These are phyloP conservation scores for Oceanites oceanicus DNA, from an alignment of 2,113 vertebrate genomes.

Conservation along the genomic window DNA sequence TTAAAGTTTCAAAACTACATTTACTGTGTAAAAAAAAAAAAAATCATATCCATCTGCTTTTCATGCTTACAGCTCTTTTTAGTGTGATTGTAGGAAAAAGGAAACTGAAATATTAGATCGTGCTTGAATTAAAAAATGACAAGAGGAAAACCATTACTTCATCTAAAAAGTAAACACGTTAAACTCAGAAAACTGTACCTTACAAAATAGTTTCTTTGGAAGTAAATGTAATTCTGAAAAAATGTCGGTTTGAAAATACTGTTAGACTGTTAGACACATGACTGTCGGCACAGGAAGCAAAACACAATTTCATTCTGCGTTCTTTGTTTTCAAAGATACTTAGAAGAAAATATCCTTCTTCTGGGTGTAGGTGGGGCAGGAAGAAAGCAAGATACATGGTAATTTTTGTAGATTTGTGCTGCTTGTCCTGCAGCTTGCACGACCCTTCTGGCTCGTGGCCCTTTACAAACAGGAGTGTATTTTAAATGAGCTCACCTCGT, in stretches of 20 bases:
- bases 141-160: neutral
- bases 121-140: neutral
- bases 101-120: neutral
- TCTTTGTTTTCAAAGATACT: neutral
- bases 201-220: neutral
- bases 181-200: neutral
- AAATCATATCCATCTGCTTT: neutral
- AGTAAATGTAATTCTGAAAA: neutral
- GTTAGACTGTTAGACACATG: neutral
- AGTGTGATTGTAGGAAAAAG: neutral
- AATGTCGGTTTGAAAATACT: neutral
- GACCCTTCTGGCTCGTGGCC: fast-evolving
- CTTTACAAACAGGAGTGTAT: neutral
- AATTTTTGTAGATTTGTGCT: neutral
- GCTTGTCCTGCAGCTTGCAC: neutral
- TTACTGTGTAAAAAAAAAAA: neutral
- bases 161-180: neutral
- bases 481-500: conserved; percentile 80
- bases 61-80: neutral
- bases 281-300: neutral
- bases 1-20: neutral
- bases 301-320: neutral
- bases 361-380: neutral
- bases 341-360: neutral
- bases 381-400: neutral